Conservation (phyloP, 1,140 invertebrate genomes). For the Nasonia vitripennis region DNA sequence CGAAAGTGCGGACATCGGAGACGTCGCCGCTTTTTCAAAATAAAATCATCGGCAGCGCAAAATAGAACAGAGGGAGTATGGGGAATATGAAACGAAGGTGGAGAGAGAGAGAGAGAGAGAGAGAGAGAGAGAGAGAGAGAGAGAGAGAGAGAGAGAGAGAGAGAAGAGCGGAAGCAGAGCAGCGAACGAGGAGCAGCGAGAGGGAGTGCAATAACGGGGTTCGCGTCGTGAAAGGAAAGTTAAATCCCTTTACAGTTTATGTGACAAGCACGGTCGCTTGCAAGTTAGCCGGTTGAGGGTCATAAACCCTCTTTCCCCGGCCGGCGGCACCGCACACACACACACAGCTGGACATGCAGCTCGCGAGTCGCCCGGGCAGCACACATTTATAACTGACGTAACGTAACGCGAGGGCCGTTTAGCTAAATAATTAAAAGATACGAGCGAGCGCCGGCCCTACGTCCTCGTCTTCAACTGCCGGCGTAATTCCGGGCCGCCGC, state of each 20-base stretch:
- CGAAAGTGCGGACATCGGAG: neutral
- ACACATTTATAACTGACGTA: constrained; percentile 71
- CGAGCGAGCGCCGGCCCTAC: constrained; percentile 59
- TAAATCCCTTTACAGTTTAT: constrained; percentile 74
- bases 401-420: constrained; percentile 67
- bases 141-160: neutral
- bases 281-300: constrained; percentile 70
- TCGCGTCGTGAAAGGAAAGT: constrained; percentile 70
- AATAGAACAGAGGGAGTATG: neutral
- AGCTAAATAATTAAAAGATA: constrained; percentile 75
- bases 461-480: constrained; percentile 36
- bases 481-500: neutral
- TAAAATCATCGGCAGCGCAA: neutral
- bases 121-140: too few relatives aligned
- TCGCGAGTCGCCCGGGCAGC: neutral
- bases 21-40: too few relatives aligned
- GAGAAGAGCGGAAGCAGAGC: constrained; percentile 52
- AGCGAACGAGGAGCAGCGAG: constrained; percentile 33
- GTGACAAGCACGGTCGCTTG: constrained; percentile 68
- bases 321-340: neutral
- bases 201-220: constrained; percentile 65
- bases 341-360: constrained; percentile 28
- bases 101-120: constrained; percentile 28
- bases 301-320: constrained; percentile 65
- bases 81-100: constrained; percentile 1